These are phyloP conservation scores for Chaetophractus vellerosus DNA, from an alignment of 2,797 vertebrate genomes.

Conservation along the genomic window DNA sequence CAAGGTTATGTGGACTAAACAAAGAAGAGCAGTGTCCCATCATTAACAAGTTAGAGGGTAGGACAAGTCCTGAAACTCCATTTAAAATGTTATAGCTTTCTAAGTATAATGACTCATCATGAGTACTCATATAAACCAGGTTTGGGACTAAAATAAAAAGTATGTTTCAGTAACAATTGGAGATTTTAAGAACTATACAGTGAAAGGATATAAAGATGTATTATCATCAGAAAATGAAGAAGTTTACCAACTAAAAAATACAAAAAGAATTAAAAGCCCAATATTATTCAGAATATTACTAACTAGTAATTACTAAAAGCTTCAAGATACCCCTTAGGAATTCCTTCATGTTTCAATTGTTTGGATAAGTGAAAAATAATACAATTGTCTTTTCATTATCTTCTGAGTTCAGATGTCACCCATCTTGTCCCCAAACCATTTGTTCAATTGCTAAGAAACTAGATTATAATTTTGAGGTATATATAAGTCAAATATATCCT, in stretches of 20 bases:
- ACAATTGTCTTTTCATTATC: neutral
- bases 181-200: neutral
- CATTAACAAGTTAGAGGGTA: neutral
- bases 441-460: neutral
- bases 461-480: neutral
- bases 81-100: neutral
- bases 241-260: neutral
- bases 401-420: neutral
- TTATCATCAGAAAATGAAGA: neutral
- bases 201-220: neutral
- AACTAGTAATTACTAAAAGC: neutral
- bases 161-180: constrained; percentile 4
- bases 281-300: neutral
- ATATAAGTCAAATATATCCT: neutral
- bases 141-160: neutral
- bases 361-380: neutral
- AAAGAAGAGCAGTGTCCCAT: neutral
- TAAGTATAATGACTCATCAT: neutral
- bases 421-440: neutral
- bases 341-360: neutral
- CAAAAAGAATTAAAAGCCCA: neutral
- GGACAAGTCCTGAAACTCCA: neutral
- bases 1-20: neutral
- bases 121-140: neutral
- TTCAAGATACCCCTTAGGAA: neutral